Evolutionary conservation across 2,888 invertebrate species (phyloP), one percentile per base, ranked within the genome.

Genomic region (Aleiodes leptofemur): DNA sequence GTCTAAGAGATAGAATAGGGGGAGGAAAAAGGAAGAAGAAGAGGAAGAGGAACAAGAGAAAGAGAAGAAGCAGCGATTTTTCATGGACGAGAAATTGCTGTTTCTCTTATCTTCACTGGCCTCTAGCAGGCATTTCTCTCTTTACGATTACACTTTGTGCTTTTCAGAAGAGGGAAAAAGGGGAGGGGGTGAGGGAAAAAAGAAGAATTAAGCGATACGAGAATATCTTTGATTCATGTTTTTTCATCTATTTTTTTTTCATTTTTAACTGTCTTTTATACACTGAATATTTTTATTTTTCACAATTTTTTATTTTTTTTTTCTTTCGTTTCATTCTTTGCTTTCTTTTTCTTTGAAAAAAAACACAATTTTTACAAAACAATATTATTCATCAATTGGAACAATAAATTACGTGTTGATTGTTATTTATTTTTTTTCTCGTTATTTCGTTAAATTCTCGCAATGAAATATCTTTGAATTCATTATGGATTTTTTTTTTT

Each of bases 211-310:
- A n/a, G 13, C 31, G 31, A 57, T 57, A 57, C 29, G 38, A 43
- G 61, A 38, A 61, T 61, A 38, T 8, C 13, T 38, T 14, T 61
- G 34, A 61, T 43, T 43, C 34, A 14, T 14, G 13, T 14, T 43
- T 43, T 64, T 64, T 23, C 64, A 16, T 64, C 29, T 64, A 59
- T 59, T 59, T 59, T 59, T 59, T 59, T 59, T 38, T 56, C 14
- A 23, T 69, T 69, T 70, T 23, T 70, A 51, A 50, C 55, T 55
- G 56, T 64, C 23, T 56, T 56, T 66, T 61, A 61, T 74, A 64
- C 64, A 74, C 69, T 51, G 69, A 69, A 74, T 74, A 53, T 61
- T 59, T 74, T 73, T 57, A 56, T 68, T 73, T 73, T 68, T 53
- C 56, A 69, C 50, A 71, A 64, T 50, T 50, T 68, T 53, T 69